These are phyloP conservation scores for Siphonodentalium dalli DNA, from an alignment of 2,888 invertebrate species.

Conservation along the genomic window DNA sequence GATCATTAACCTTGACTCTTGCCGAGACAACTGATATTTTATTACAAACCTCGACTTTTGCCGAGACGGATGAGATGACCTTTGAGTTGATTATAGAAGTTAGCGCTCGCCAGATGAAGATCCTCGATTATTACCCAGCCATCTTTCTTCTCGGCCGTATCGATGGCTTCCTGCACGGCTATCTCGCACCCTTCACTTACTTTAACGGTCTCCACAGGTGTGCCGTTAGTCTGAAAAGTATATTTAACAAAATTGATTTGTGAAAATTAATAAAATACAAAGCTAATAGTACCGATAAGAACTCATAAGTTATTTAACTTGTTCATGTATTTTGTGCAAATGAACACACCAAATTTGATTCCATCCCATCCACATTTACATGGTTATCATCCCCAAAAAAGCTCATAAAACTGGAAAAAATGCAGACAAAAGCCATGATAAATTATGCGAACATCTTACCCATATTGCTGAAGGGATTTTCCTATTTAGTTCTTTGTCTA, in stretches of 20 bases:
- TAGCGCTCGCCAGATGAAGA: conserved; percentile 50
- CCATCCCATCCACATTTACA: no score
- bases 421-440: no score
- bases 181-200: conserved; percentile 52
- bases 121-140: conserved; percentile 60
- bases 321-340: no score
- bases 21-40: no score
- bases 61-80: conserved; percentile 46
- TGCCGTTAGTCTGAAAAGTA: conserved; percentile 29
- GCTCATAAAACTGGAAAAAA: no score
- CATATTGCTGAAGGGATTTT: no score
- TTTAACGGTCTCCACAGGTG: conserved; percentile 38
- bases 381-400: no score
- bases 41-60: conserved; percentile 46
- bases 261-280: neutral
- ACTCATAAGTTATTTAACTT: neutral
- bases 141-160: conserved; percentile 55
- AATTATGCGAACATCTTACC: no score
- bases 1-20: no score
- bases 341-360: no score
- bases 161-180: conserved; percentile 48
- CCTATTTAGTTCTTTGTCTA: no score
- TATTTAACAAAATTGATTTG: conserved; percentile 14
- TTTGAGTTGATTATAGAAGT: conserved; percentile 45
- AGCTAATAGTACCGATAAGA: neutral